Percentiles rank a stretch among this genome's conserved stretches.
Conservation (phyloP, 2,797 vertebrate genomes). For the Oreochromis mossambicus region DNA sequence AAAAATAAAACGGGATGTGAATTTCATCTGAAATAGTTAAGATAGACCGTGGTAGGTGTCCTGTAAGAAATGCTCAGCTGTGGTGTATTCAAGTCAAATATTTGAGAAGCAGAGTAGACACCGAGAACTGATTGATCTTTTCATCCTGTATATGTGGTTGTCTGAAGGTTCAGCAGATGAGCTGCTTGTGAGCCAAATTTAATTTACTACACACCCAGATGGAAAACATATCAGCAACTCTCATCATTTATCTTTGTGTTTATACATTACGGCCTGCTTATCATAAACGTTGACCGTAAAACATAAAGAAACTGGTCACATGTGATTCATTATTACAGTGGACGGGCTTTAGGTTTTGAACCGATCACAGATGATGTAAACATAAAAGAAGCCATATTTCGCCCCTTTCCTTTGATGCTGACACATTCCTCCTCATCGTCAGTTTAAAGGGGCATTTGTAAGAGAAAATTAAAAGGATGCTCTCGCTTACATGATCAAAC, state of each 20-base stretch:
- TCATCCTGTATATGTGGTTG: neutral
- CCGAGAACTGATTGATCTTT: neutral
- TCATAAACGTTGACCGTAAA: conserved; percentile 46
- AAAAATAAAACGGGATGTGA: neutral
- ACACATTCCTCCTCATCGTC: conserved; percentile 74
- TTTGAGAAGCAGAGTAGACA: neutral
- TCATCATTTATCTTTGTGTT: conserved; percentile 52
- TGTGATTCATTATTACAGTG: conserved; percentile 42
- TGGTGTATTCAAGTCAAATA: neutral
- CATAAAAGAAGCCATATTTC: neutral
- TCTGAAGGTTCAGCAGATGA: conserved; percentile 26
- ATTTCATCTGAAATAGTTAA: neutral
- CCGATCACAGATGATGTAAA: neutral
- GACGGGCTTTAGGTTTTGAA: neutral
- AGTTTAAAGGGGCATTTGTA: conserved; percentile 18
- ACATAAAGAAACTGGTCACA: conserved; percentile 30
- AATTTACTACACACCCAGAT: conserved; percentile 18
- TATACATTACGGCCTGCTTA: conserved; percentile 40
- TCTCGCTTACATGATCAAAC: neutral
- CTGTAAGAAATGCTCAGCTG: neutral
- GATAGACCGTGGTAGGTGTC: neutral
- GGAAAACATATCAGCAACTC: conserved; percentile 41
- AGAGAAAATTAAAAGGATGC: neutral
- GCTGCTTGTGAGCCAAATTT: conserved; percentile 27
- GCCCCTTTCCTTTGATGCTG: conserved; percentile 56